Conservation (phyloP, 2,797 vertebrate genomes). For the Alosa sapidissima region DNA sequence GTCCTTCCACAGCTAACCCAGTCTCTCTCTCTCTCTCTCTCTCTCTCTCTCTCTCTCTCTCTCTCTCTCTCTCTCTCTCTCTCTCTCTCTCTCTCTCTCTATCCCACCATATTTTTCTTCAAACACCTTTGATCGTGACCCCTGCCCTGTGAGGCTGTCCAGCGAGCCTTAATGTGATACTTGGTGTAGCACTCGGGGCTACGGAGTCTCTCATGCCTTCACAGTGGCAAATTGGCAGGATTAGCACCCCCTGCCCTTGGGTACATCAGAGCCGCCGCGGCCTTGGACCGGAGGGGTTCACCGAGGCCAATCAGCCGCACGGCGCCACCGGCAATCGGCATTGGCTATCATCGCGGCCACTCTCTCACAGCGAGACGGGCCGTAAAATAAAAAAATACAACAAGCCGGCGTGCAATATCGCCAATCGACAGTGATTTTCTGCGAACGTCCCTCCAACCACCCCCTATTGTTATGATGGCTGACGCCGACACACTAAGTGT, state of each 20-base stretch:
- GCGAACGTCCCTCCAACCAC: not conserved
- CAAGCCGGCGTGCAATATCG: not conserved
- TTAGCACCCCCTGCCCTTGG: not conserved
- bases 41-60: not conserved
- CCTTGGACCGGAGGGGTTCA: slow-evolving; percentile 23
- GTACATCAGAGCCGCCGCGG: not conserved
- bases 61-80: not conserved
- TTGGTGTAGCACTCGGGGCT: not conserved
- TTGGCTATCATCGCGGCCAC: not conserved
- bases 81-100: not conserved
- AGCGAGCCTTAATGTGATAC: not conserved
- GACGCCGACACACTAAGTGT: not conserved
- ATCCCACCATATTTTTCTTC: slow-evolving; percentile 15
- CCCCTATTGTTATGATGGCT: not conserved
- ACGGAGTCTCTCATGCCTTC: not conserved
- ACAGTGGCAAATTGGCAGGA: slow-evolving; percentile 13
- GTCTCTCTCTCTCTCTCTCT: not conserved
- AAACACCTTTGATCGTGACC: not conserved
- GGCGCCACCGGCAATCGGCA: no score
- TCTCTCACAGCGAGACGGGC: not conserved
- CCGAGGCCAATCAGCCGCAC: not conserved
- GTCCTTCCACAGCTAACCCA: not conserved
- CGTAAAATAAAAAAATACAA: not conserved
- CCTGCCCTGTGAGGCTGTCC: not conserved
- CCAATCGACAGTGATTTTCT: not conserved